These are phyloP conservation scores for Epinephelus moara DNA, from an alignment of 2,113 vertebrate species.

Conservation along the genomic window DNA sequence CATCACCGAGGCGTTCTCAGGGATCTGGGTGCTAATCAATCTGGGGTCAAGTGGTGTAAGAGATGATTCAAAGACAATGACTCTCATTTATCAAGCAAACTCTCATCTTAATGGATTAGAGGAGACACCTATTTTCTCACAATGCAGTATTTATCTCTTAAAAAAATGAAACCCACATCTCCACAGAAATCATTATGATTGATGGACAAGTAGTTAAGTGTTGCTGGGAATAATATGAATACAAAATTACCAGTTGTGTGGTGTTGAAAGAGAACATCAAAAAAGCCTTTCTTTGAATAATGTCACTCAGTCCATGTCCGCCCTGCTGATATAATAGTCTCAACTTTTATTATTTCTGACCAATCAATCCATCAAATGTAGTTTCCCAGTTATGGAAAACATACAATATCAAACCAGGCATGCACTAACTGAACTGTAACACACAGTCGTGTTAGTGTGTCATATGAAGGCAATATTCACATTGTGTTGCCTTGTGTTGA, in stretches of 20 bases:
- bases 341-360: not conserved
- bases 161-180: slow-evolving; percentile 19
- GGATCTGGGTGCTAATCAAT: slow-evolving; percentile 40
- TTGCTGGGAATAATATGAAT: slow-evolving; percentile 18
- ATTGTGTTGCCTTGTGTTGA: not conserved
- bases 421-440: not conserved
- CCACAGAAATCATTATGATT: slow-evolving; percentile 25
- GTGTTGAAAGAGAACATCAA: not conserved
- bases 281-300: not conserved
- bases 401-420: not conserved
- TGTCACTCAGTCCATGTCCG: not conserved
- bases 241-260: not conserved
- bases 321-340: not conserved
- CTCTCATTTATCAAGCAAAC: slow-evolving; percentile 33
- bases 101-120: slow-evolving; percentile 1
- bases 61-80: slow-evolving; percentile 51
- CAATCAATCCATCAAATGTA: slow-evolving; percentile 10
- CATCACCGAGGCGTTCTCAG: slow-evolving; percentile 45
- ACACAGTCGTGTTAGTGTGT: not conserved
- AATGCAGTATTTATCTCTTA: not conserved
- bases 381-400: not conserved
- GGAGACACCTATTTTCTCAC: slow-evolving; percentile 13
- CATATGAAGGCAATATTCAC: not conserved
- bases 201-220: not conserved
- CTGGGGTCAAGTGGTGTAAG: slow-evolving; percentile 25